These are phyloP conservation scores for Apeira syringaria DNA, from an alignment of 2,888 invertebrate genomes.

Conservation along the genomic window DNA sequence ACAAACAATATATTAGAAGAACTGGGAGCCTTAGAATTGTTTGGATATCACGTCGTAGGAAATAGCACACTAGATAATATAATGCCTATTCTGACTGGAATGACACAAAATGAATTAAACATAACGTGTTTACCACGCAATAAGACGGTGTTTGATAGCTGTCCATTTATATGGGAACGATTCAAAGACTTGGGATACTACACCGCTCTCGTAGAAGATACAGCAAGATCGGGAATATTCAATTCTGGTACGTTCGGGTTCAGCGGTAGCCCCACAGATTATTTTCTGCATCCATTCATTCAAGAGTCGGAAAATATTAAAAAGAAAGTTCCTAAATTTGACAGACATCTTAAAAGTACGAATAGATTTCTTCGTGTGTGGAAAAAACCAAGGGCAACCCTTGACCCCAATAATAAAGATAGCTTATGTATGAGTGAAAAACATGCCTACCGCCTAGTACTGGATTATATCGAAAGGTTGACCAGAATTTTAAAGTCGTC, in stretches of 20 bases:
- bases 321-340: not conserved
- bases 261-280: slow-evolving; percentile 88
- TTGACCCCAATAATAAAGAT: not conserved
- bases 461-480: slow-evolving; percentile 87
- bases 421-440: slow-evolving; percentile 34
- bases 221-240: slow-evolving; percentile 61
- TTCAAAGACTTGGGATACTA: slow-evolving; percentile 87
- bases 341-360: not conserved
- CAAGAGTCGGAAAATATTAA: slow-evolving; percentile 64
- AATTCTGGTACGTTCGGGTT: slow-evolving; percentile 64
- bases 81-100: slow-evolving; percentile 89
- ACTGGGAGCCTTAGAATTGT: slow-evolving; percentile 86
- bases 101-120: slow-evolving; percentile 83
- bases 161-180: slow-evolving; percentile 91
- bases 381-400: not conserved
- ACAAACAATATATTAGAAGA: slow-evolving; percentile 83
- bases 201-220: slow-evolving; percentile 92
- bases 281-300: slow-evolving; percentile 89
- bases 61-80: slow-evolving; percentile 95
- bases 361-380: not conserved
- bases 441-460: slow-evolving; percentile 85
- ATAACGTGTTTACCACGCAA: slow-evolving; percentile 82
- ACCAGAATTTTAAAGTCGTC: slow-evolving; percentile 76
- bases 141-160: slow-evolving; percentile 85
- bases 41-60: slow-evolving; percentile 94